Conservation (phyloP, 2,888 invertebrate genomes). For the Saturnia pavonia region DNA sequence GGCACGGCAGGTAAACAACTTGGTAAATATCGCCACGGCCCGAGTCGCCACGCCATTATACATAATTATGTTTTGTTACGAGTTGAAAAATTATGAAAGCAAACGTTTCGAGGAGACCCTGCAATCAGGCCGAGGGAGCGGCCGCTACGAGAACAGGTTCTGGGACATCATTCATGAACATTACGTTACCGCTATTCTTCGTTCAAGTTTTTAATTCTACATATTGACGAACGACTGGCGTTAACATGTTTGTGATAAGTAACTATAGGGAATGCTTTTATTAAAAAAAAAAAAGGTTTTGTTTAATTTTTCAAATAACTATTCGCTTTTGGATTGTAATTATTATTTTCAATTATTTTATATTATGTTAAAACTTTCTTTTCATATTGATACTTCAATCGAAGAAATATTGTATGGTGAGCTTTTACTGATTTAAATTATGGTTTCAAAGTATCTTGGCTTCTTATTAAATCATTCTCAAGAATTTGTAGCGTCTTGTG, state of each 20-base stretch:
- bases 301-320: slow-evolving; percentile 46
- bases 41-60: slow-evolving; percentile 82
- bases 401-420: slow-evolving; percentile 63
- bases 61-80: slow-evolving; percentile 60
- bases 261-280: slow-evolving; percentile 62
- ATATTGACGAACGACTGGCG: slow-evolving; percentile 46
- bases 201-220: slow-evolving; percentile 24
- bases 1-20: slow-evolving; percentile 99
- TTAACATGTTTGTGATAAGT: slow-evolving; percentile 51
- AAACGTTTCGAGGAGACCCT: slow-evolving; percentile 80
- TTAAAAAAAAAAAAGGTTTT: slow-evolving; percentile 46
- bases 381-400: slow-evolving; percentile 53
- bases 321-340: slow-evolving; percentile 51
- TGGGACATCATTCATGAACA: slow-evolving; percentile 67
- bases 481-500: slow-evolving; percentile 61
- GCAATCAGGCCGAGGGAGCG: slow-evolving; percentile 81
- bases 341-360: slow-evolving; percentile 49
- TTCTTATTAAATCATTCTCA: slow-evolving; percentile 59
- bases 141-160: slow-evolving; percentile 76
- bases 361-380: slow-evolving; percentile 52
- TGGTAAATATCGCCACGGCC: slow-evolving; percentile 92
- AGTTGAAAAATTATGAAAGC: slow-evolving; percentile 75
- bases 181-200: slow-evolving; percentile 50
- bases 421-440: slow-evolving; percentile 57
- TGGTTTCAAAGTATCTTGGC: slow-evolving; percentile 53